Conservation (phyloP, 2,113 vertebrate genomes). For the Tragelaphus scriptus region DNA sequence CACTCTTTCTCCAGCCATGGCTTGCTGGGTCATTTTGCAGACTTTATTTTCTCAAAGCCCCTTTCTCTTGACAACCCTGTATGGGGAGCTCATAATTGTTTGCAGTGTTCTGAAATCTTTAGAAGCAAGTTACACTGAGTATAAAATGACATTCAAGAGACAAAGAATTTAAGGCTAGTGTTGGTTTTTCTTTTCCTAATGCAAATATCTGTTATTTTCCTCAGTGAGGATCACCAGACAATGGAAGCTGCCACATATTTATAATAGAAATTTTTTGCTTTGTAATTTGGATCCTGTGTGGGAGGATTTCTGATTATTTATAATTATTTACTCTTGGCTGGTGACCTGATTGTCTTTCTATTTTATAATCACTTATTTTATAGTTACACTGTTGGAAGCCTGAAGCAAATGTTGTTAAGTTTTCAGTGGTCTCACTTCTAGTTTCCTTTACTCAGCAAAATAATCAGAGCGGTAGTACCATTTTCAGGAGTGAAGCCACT, state of each 20-base stretch:
- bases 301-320: constrained; percentile 23
- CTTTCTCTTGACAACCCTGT: neutral
- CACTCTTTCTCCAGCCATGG: neutral
- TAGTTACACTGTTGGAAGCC: neutral
- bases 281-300: constrained; percentile 3
- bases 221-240: neutral
- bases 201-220: constrained; percentile 12
- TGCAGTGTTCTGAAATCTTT: constrained; percentile 27
- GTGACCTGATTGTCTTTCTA: neutral
- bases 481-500: neutral
- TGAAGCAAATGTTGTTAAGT: neutral
- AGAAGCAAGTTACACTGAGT: neutral
- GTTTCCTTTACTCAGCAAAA: neutral
- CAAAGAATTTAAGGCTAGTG: neutral
- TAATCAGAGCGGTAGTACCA: neutral
- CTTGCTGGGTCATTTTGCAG: neutral
- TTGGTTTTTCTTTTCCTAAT: constrained; percentile 19
- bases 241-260: constrained; percentile 35
- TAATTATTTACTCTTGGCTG: constrained; percentile 9
- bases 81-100: neutral
- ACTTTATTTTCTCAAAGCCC: neutral
- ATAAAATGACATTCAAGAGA: constrained; percentile 12
- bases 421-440: neutral
- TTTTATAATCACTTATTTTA: constrained; percentile 6
- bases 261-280: neutral